Conservation (phyloP, 2,797 vertebrate genomes). For the Eurystomus glaucurus region DNA sequence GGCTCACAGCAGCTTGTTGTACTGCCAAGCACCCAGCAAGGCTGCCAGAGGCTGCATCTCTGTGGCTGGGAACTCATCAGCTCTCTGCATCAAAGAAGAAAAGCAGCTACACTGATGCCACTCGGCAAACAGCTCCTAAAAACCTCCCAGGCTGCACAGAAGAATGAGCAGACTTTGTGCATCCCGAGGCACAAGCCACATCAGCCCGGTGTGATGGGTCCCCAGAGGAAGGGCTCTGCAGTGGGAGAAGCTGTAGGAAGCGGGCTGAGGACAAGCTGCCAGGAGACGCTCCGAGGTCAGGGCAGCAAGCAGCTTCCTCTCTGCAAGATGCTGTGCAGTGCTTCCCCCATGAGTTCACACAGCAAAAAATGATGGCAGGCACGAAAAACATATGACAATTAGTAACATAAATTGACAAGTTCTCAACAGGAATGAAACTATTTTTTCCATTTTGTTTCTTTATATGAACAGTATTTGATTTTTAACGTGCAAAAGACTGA, state of each 20-base stretch:
- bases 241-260: constrained; percentile 46
- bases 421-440: not conserved
- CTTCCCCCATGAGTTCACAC: not conserved
- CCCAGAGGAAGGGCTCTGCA: constrained; percentile 3
- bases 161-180: not conserved
- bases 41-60: not conserved
- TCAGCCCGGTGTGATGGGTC: not conserved
- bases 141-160: fast-evolving
- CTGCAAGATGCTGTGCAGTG: not conserved
- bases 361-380: not conserved
- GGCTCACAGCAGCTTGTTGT: not conserved
- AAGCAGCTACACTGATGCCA: not conserved
- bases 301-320: constrained; percentile 7
- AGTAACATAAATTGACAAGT: constrained; percentile 46
- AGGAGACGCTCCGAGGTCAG: constrained; percentile 19
- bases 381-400: constrained; percentile 41
- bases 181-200: not conserved
- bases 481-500: constrained; percentile 24
- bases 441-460: constrained; percentile 43
- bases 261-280: not conserved
- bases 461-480: constrained; percentile 18
- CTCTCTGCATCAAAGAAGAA: not conserved
- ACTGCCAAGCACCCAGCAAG: not conserved
- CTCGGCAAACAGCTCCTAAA: not conserved
- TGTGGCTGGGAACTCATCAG: not conserved